A percentile compares a stretch with the other conserved stretches of the same genome.
These are phyloP conservation scores for Sinocyclocheilus rhinocerous DNA, from an alignment of 2,113 vertebrate genomes.

Conservation along the genomic window DNA sequence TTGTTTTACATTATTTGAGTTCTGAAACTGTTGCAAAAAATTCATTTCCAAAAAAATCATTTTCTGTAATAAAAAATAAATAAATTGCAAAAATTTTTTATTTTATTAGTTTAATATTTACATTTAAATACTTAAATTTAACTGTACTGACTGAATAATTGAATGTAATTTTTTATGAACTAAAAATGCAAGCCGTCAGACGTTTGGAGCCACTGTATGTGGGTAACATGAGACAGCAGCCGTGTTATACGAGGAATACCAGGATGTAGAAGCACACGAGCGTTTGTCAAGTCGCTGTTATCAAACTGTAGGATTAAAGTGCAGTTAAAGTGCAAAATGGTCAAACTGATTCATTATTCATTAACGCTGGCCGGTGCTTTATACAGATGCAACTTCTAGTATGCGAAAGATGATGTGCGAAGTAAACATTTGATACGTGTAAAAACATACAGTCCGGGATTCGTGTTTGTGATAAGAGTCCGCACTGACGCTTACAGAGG, in stretches of 20 bases:
- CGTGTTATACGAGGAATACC: background rate
- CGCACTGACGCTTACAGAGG: constrained; percentile 76
- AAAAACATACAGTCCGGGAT: constrained; percentile 18
- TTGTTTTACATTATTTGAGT: background rate
- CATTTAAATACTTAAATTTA: background rate
- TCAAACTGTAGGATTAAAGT: constrained; percentile 47
- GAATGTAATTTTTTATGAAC: no score
- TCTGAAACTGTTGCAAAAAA: background rate
- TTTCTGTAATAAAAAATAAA: no score
- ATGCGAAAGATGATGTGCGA: background rate
- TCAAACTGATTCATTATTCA: background rate
- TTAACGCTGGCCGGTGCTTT: background rate
- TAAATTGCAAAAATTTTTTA: no score
- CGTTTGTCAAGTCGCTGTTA: background rate
- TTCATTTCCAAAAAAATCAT: no score
- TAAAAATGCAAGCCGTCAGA: background rate
- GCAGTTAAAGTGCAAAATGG: constrained; percentile 54
- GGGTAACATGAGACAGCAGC: background rate
- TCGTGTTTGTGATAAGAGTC: background rate
- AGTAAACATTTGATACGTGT: constrained; percentile 2
- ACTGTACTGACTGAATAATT: background rate
- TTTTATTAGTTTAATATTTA: no score
- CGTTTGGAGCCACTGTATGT: background rate
- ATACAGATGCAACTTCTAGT: background rate
- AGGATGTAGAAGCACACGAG: background rate